Evolutionary conservation across 2,888 invertebrate genomes (phyloP), one percentile per base, ranked within the genome.

Genomic region (Erebia palarica): DNA sequence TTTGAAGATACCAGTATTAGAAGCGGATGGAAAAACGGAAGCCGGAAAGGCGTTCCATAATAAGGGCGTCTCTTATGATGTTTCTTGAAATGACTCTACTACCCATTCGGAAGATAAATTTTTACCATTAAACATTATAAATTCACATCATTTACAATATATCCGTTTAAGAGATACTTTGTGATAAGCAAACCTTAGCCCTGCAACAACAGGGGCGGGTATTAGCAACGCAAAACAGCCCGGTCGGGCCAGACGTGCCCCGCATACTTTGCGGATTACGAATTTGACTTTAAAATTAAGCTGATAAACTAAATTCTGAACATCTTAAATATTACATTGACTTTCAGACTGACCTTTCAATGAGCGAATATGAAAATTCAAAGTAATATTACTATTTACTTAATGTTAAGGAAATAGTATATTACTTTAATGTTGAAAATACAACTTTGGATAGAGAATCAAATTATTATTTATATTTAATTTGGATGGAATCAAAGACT

Each of bases 271-370:
- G 77, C 75, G 85, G 87, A 87, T 87, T 87, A 86, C 82, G 82
- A 85, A 89, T 89, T 89, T 89, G 87, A 88, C 85, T 89, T 89
- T 88, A 82, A 88, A 88, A 89, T 89, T 81, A 86, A 85, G 85
- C 75, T 83, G 86, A 86, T 88, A 84, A 87, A 80, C 81, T 79
- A 80, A 82, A 81, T 81, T 78, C 82, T 80, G 79, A 81, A 81
- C 83, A 79, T 81, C 81, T 81, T 81, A 83, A 81, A 79, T 77
- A 76, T 65, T 75, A 76, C 81, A 84, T 85, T 83, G 85, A 82
- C 84, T 85, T 85, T 84, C 80, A 83, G 84, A 83, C 79, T 44
- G 67, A 67, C 67, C 67, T 67, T 49, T 7, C 55, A 44, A 18
- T 44, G 16, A 44, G 14, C 57, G 21, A 65, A 44, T 55, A 53